phyloP scores from a whole-genome alignment of 1,140 invertebrate genomes.

The Zaprionus vittiger region DNA sequence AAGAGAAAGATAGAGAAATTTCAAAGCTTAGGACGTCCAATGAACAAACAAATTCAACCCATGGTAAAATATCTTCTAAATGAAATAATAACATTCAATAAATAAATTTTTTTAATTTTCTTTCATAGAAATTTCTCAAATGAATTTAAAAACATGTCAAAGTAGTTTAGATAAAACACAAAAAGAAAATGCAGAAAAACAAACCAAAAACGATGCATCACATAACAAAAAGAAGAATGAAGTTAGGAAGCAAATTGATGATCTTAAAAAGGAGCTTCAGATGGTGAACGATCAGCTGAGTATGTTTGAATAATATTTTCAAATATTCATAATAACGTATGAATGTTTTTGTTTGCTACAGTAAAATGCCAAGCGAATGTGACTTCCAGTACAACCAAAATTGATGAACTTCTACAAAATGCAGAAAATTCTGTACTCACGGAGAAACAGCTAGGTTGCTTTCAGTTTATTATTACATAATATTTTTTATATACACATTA shows the following conservation, averaged over 20 bases:
- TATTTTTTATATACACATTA: too few relatives aligned
- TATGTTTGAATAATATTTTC: neutral
- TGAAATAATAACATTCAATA: neutral
- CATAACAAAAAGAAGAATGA: neutral
- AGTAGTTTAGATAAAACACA: neutral
- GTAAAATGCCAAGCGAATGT: neutral
- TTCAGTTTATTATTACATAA: too few relatives aligned
- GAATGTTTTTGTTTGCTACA: neutral
- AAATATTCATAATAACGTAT: neutral
- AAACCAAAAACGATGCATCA: neutral
- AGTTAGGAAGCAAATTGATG: neutral
- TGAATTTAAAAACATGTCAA: neutral
- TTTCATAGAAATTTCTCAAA: neutral
- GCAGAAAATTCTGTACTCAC: neutral
- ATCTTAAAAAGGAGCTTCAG: neutral
- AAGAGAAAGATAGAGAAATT: neutral
- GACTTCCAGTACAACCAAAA: neutral
- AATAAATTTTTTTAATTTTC: neutral
- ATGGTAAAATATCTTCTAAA: neutral
- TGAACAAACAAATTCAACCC: neutral
- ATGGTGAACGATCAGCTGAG: neutral
- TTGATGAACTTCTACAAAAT: neutral
- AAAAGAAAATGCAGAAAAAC: neutral
- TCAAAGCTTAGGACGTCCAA: neutral
- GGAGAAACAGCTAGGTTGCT: neutral